Conservation (phyloP, 2,797 vertebrate genomes). For the Antennarius maculatus region DNA sequence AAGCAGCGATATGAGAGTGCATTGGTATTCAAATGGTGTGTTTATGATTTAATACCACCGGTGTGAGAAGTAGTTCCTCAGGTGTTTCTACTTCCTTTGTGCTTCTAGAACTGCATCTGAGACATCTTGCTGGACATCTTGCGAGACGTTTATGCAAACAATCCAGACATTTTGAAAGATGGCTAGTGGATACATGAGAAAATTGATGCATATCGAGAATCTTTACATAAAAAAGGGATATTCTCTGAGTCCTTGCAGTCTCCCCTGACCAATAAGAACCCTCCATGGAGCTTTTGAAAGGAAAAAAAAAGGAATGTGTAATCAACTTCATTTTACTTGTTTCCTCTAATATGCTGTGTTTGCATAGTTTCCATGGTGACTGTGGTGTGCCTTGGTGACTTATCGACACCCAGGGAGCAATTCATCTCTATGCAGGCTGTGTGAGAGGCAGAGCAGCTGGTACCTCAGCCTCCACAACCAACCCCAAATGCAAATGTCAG, state of each 20-base stretch:
- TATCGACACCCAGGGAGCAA: conserved; percentile 75
- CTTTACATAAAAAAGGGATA: conserved; percentile 14
- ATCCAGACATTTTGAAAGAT: conserved; percentile 18
- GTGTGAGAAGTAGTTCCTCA: conserved; percentile 20
- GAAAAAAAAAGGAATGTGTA: conserved; percentile 40
- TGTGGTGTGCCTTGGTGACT: conserved; percentile 71
- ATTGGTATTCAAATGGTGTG: conserved; percentile 58
- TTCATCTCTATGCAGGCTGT: conserved; percentile 72
- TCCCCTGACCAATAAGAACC: conserved; percentile 24
- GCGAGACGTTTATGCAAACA: not conserved
- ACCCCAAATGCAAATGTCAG: conserved; percentile 65
- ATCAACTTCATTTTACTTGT: conserved; percentile 63
- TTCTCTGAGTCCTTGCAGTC: conserved; percentile 20
- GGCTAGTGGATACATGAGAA: not conserved
- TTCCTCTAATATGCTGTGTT: conserved; percentile 68
- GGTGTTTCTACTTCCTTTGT: conserved; percentile 29
- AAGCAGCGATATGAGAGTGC: conserved; percentile 33
- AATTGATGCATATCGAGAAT: conserved; percentile 11
- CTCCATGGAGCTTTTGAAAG: conserved; percentile 14
- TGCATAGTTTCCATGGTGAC: conserved; percentile 79
- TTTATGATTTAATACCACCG: conserved; percentile 50
- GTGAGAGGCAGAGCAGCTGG: conserved; percentile 79
- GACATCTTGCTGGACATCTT: conserved; percentile 1
- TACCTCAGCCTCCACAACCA: conserved; percentile 72
- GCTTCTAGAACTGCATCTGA: not conserved